Evolutionary conservation across 2,888 invertebrate species (phyloP).

Genomic region (Cephonodes hylas): DNA sequence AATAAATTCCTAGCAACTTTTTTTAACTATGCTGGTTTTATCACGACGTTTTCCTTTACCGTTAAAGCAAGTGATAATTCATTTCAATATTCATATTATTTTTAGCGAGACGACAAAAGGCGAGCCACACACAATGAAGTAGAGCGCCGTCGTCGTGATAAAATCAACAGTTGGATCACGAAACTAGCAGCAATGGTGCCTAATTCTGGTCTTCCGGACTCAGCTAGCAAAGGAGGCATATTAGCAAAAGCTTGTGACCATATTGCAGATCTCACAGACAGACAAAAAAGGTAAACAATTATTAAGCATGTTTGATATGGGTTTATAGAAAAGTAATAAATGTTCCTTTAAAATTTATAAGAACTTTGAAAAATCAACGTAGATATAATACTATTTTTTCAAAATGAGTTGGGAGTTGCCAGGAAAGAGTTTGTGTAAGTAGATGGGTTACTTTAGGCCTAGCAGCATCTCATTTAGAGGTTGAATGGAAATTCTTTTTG

Average conservation of each 20-base stretch:
- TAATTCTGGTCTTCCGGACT: constrained; percentile 83
- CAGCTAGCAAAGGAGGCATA: constrained; percentile 95
- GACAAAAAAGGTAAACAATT: constrained; percentile 86
- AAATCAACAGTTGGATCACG: constrained; percentile 98
- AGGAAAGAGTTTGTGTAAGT: no score
- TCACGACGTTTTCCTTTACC: background rate
- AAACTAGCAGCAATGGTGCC: constrained; percentile 94
- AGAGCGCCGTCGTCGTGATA: constrained; percentile 94
- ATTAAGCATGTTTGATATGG: no score
- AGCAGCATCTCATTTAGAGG: no score
- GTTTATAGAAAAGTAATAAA: no score
- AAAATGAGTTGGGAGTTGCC: no score
- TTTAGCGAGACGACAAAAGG: constrained; percentile 91
- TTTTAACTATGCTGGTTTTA: no score
- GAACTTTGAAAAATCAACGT: no score
- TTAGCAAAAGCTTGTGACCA: constrained; percentile 97
- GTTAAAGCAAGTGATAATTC: background rate
- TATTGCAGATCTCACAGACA: constrained; percentile 90
- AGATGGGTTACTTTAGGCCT: no score
- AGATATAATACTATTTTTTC: no score
- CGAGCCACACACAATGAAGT: constrained; percentile 98
- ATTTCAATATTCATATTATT: constrained; percentile 18
- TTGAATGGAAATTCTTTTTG: background rate
- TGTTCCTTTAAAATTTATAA: no score
- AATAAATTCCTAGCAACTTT: no score